These are phyloP conservation scores for Eugnorisma glareosa DNA, from an alignment of 2,888 invertebrate species.

Conservation along the genomic window DNA sequence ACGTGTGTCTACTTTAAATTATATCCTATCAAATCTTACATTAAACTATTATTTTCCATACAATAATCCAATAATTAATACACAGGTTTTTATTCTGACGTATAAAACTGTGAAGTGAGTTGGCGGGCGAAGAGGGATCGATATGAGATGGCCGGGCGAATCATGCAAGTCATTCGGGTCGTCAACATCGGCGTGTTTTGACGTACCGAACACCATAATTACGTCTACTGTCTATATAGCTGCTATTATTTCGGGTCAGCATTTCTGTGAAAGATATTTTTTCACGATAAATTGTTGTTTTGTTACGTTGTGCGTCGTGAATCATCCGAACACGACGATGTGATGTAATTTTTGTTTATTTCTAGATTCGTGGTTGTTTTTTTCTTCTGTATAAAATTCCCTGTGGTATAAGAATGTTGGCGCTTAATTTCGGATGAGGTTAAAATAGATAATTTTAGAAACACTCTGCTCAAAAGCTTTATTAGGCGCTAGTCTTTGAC, in stretches of 20 bases:
- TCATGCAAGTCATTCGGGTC: slow-evolving; percentile 87
- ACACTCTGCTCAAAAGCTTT: not conserved
- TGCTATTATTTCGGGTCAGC: slow-evolving; percentile 68
- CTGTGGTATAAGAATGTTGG: slow-evolving; percentile 17
- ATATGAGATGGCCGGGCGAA: slow-evolving; percentile 79
- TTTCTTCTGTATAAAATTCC: slow-evolving; percentile 40
- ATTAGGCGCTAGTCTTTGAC: not conserved
- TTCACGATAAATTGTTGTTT: slow-evolving; percentile 65
- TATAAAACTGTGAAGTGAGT: slow-evolving; percentile 66
- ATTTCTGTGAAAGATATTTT: slow-evolving; percentile 60
- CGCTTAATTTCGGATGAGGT: slow-evolving; percentile 14
- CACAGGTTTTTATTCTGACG: slow-evolving; percentile 50
- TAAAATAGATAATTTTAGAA: slow-evolving; percentile 5
- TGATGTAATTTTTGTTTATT: slow-evolving; percentile 63
- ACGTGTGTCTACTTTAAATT: no score
- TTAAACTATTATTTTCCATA: no score
- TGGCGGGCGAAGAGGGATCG: slow-evolving; percentile 74
- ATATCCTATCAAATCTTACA: no score
- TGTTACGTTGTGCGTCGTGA: slow-evolving; percentile 62
- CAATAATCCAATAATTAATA: no score
- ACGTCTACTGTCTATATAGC: slow-evolving; percentile 73
- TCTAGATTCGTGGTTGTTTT: slow-evolving; percentile 39
- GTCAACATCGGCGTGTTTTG: slow-evolving; percentile 83
- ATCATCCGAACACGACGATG: slow-evolving; percentile 50
- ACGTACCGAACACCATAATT: slow-evolving; percentile 77